A percentile compares a stretch with the other conserved stretches of the same genome.
phyloP scores from a whole-genome alignment of 2,888 invertebrate species.

The Julus scanicus region DNA sequence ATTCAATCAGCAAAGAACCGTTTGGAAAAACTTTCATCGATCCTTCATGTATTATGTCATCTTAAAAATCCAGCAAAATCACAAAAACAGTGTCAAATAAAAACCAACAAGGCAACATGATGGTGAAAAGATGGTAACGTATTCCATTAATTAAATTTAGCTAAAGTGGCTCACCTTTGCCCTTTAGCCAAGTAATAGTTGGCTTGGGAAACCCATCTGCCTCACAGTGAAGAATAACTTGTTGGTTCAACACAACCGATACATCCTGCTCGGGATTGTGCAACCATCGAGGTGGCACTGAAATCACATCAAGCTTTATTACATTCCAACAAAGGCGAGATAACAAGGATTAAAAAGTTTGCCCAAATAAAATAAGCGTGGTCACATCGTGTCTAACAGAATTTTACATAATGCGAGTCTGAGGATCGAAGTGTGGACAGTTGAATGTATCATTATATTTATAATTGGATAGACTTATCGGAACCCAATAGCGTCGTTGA shows the following conservation, averaged over 20 bases:
- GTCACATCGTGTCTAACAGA: not conserved
- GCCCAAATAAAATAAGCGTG: too few relatives aligned
- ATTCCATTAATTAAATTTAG: not conserved
- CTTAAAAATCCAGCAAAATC: not conserved
- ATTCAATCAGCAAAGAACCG: constrained; percentile 69
- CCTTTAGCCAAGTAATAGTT: constrained; percentile 71
- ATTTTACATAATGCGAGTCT: constrained; percentile 16
- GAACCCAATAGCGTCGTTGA: too few relatives aligned
- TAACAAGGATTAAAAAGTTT: not conserved
- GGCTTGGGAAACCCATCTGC: constrained; percentile 66
- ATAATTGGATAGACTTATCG: too few relatives aligned
- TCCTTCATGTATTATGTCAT: not conserved
- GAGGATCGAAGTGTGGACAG: not conserved
- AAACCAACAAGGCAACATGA: too few relatives aligned
- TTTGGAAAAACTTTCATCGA: constrained; percentile 60
- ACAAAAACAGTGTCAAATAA: not conserved
- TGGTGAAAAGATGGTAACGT: too few relatives aligned
- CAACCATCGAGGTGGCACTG: constrained; percentile 55
- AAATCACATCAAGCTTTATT: constrained; percentile 1
- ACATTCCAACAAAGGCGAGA: not conserved
- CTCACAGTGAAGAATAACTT: constrained; percentile 63
- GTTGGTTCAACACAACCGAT: constrained; percentile 40
- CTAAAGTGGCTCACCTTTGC: constrained; percentile 71
- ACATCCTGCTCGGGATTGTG: constrained; percentile 33
- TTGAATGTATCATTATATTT: too few relatives aligned